Base-by-base conservation (phyloP, 2,888 invertebrate genomes). In the Xiphydria camelus region DNA sequence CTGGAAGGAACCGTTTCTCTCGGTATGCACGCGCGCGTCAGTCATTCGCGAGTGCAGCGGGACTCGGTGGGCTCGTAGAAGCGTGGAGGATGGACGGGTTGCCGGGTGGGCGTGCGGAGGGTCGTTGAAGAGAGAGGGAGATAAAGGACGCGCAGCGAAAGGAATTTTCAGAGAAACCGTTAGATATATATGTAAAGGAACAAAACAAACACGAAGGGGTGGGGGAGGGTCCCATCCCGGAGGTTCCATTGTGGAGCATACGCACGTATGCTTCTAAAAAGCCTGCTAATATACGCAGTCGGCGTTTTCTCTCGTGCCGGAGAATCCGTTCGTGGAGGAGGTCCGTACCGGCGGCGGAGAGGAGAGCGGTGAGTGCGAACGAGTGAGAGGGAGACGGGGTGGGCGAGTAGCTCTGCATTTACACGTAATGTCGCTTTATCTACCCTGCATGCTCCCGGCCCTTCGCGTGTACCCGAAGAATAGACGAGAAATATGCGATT, bases 241-340 rank as follows among this genome's bases (percentile, higher is more conserved):
- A 29, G 14, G 14, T 5, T 14, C 29, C 29, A 29, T 29, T 29
- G 29, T 29, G 29, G 9, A 29, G 29, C 29, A 15, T 15, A 29
- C 29, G 29, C 29, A 29, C 29, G 29, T 29, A 29, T 29, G 29
- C 29, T 29, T 29, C 29, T 29, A 29, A 29, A 29, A 12, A 29
- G 29, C 29, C 15, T 29, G 29, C 29, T 29, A 29, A 29, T 29
- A n/a, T n/a, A 29, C 29, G 29, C 29, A 29, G 29, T 29, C 29
- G 15, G 29, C 29, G 9, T 29, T 29, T 15, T 29, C 29, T 29
- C 29, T 29, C 15, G 15, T 29, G 15, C 6, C 12, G 29, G 12
- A 29, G 29, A 29, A 15, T 15, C 29, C 15, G n/a, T n/a, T n/a
- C n/a, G n/a, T n/a, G n/a, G n/a, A n/a, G 29, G 12, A 29, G 15